These are phyloP conservation scores for Calcarius lapponicus DNA, from an alignment of 2,797 vertebrate species.

Conservation along the genomic window DNA sequence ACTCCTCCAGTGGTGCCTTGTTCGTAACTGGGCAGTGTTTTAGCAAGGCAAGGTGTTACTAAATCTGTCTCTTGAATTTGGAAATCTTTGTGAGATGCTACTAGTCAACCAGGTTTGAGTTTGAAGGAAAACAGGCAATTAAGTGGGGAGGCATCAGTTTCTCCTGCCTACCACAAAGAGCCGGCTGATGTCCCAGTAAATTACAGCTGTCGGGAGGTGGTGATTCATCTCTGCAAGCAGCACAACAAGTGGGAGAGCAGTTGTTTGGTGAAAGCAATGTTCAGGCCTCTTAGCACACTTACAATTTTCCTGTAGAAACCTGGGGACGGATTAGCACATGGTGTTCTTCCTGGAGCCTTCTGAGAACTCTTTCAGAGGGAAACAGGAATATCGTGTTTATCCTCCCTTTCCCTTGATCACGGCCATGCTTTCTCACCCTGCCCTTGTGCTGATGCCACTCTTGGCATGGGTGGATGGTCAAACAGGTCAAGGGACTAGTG, in stretches of 20 bases:
- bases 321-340: neutral
- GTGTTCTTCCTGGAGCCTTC: neutral
- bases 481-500: neutral
- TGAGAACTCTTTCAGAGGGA: neutral
- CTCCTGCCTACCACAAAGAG: slow-evolving; percentile 22
- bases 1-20: neutral
- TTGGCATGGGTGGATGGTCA: neutral
- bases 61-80: neutral
- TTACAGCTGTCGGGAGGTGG: slow-evolving; percentile 29
- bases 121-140: slow-evolving; percentile 59
- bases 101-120: neutral
- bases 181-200: slow-evolving; percentile 39
- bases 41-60: neutral
- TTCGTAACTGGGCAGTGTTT: neutral
- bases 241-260: slow-evolving; percentile 1
- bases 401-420: neutral
- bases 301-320: neutral
- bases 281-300: neutral
- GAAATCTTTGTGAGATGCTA: slow-evolving; percentile 5
- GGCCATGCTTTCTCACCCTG: neutral
- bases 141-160: slow-evolving; percentile 48
- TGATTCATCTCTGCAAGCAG: slow-evolving; percentile 40
- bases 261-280: neutral
- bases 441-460: neutral
- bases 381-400: neutral